Evolutionary conservation across 2,888 invertebrate species (phyloP).

Genomic region (Gastracanthus pulcherrimus): DNA sequence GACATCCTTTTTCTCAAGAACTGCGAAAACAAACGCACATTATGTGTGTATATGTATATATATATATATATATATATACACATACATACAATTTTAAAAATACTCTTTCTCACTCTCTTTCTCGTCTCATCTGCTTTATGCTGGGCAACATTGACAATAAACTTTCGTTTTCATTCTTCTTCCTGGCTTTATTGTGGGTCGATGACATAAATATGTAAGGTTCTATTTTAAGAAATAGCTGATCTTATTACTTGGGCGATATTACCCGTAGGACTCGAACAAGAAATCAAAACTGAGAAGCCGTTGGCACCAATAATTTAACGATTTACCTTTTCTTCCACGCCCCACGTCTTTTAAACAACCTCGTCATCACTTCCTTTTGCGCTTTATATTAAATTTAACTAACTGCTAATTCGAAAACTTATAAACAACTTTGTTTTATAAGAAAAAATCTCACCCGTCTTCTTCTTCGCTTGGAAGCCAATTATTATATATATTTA

Average conservation of each 20-base stretch:
- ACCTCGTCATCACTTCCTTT: background rate
- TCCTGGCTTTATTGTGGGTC: background rate
- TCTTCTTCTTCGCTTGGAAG: background rate
- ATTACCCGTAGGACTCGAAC: background rate
- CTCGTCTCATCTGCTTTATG: too few species aligned
- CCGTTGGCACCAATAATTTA: background rate
- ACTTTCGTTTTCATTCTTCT: background rate
- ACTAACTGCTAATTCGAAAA: background rate
- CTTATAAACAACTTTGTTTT: constrained; percentile 1
- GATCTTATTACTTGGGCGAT: background rate
- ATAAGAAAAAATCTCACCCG: background rate
- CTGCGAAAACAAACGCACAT: too few species aligned
- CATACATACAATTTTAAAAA: too few species aligned
- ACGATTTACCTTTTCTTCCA: too few species aligned
- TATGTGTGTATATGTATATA: too few species aligned
- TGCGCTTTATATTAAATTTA: background rate
- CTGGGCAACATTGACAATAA: too few species aligned
- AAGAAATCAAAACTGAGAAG: background rate
- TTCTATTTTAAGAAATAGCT: too few species aligned
- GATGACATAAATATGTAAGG: constrained; percentile 4
- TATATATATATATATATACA: too few species aligned
- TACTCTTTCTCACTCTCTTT: too few species aligned
- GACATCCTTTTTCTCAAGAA: too few species aligned
- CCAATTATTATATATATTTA: too few species aligned
- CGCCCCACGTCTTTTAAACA: background rate